Evolutionary conservation across 2,113 vertebrate genomes (phyloP), one percentile per base, ranked within the genome.

Genomic region (Todiramphus chloris): DNA sequence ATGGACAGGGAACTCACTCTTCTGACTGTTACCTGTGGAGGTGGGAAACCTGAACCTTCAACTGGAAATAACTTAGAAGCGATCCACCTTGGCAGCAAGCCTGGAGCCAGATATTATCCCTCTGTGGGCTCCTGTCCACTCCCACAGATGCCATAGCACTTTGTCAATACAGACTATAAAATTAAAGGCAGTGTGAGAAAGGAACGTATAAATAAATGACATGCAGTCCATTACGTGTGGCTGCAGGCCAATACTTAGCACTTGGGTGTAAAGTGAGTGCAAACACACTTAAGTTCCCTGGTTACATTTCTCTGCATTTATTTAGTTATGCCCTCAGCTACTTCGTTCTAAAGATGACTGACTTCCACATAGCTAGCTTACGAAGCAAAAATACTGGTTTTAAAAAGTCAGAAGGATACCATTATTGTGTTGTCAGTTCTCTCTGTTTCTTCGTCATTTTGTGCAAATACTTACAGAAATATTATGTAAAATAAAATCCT

Each of bases 121-220:
- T 79, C 66, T 53, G 75, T 9, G 56, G 66, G 60, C 66, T 93
- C 70, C 81, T 44, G 35, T 77, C 81, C 90, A 67, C 92, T 88
- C 85, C 81, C 84, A 93, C 69, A 84, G 77, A 93, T 91, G 83
- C 73, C 92, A 72, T 5, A 89, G 78, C 1, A 9, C 77, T 94
- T 93, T 96, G 74, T 91, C 87, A 89, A 35, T 70, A 80, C 59
- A 94, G 86, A 58, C 79, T 83, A 74, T 84, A 93, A 94, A 89
- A 86, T 80, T 66, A 72, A 79, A 90, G 59, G 33, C 51, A 62
- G 74, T 58, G 55, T 80, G 76, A 83, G 75, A 86, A 92, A 80
- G 67, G 55, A 90, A 90, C 33, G 33, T 60, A 43, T 18, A 69
- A 82, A 55, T 79, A 84, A 94, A 70, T 64, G 46, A 60, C 67